Percentiles rank a stretch among this genome's conserved stretches.
Conservation (phyloP, 2,113 vertebrate genomes). For the Thamnophis sirtalis region DNA sequence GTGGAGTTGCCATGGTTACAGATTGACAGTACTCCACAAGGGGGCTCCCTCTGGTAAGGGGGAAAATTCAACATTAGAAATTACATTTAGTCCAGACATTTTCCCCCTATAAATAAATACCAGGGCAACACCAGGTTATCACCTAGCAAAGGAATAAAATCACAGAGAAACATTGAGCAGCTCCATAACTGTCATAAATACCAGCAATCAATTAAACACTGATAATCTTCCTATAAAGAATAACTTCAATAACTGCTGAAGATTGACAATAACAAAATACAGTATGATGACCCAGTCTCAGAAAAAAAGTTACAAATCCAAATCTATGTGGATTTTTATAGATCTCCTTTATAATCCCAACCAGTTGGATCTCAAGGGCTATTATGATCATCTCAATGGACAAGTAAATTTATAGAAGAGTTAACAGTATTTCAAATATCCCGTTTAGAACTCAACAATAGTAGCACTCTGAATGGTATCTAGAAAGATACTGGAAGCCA, state of each 20-base stretch:
- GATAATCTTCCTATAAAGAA: background rate
- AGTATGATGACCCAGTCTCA: background rate
- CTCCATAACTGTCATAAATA: background rate
- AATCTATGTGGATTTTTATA: background rate
- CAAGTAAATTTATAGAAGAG: background rate
- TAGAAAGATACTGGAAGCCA: background rate
- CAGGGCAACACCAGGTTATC: too few species aligned
- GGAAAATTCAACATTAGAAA: too few species aligned
- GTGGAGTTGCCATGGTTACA: too few species aligned
- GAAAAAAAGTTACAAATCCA: background rate
- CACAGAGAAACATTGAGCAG: background rate
- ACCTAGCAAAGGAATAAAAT: background rate
- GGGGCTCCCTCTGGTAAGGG: too few species aligned
- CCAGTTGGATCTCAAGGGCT: background rate
- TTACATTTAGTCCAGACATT: too few species aligned
- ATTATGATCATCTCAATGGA: background rate
- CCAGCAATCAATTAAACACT: background rate
- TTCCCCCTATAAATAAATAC: too few species aligned
- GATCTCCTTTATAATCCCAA: background rate
- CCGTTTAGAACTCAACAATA: background rate
- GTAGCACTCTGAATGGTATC: background rate
- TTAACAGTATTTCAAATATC: background rate
- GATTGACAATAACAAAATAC: background rate
- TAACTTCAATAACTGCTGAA: background rate
- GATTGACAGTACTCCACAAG: too few species aligned